Conservation (phyloP, 1,140 invertebrate species). For the Micrasema minimum region DNA sequence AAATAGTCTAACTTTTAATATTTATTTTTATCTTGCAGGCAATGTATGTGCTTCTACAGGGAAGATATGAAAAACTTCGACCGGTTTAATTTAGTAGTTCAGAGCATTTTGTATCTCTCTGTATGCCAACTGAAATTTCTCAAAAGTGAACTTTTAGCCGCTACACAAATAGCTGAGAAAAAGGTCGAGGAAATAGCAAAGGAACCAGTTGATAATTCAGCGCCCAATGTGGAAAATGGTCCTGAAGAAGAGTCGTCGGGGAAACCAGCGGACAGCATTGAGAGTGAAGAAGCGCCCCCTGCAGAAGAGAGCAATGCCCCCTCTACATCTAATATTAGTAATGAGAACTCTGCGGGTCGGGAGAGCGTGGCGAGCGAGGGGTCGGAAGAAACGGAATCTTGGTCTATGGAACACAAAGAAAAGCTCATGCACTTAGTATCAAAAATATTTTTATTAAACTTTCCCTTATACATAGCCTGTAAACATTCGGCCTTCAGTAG, state of each 20-base stretch:
- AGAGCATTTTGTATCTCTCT: slow-evolving; percentile 80
- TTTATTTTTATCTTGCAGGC: slow-evolving; percentile 66
- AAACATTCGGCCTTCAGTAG: slow-evolving; percentile 84
- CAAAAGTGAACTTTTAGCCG: slow-evolving; percentile 68
- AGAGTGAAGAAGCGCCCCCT: slow-evolving; percentile 46
- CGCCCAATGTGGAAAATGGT: slow-evolving; percentile 48
- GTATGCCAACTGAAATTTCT: slow-evolving; percentile 80
- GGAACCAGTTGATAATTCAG: slow-evolving; percentile 49
- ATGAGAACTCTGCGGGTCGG: slow-evolving; percentile 49
- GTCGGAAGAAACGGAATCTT: slow-evolving; percentile 62
- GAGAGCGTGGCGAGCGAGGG: slow-evolving; percentile 54
- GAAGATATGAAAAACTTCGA: slow-evolving; percentile 92
- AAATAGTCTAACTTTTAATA: no score
- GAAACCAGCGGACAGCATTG: slow-evolving; percentile 48
- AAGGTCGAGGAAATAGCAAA: slow-evolving; percentile 48
- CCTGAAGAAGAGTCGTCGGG: slow-evolving; percentile 43
- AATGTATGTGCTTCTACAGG: slow-evolving; percentile 93
- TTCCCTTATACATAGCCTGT: slow-evolving; percentile 91
- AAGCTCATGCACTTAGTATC: slow-evolving; percentile 82
- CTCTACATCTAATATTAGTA: slow-evolving; percentile 34
- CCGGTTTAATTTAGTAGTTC: slow-evolving; percentile 85
- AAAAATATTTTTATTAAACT: slow-evolving; percentile 86
- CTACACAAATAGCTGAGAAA: slow-evolving; percentile 50
- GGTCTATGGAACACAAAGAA: slow-evolving; percentile 81
- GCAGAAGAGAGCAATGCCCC: slow-evolving; percentile 54